Evolutionary conservation across 2,888 invertebrate genomes (phyloP), one percentile per base, ranked within the genome.

Genomic region (Aspidiotus rigidus): DNA sequence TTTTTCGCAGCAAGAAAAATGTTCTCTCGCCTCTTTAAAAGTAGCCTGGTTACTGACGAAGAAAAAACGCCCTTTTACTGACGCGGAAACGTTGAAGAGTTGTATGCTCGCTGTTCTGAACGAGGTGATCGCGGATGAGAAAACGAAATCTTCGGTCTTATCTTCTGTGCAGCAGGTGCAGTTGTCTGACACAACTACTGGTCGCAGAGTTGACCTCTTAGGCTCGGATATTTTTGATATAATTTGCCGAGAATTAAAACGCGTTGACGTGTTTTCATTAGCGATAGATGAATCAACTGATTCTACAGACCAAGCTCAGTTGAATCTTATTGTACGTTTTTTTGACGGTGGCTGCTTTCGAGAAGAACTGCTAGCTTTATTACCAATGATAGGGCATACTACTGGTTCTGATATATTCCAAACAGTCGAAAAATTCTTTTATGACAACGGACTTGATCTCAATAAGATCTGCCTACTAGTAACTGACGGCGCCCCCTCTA

Each of bases 381-480:
- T 44, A 44, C 49, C 49, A 44, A 44, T 44, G 49, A 11, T 11
- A 44, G 49, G 49, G 49, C 49, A 44, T 44, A 44, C 49, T 44
- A 44, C 49, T 8, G 49, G 49, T 44, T 44, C 9, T 44, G 49
- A 44, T 11, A 44, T 44, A 10, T 44, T 44, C 49, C 49, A 44
- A 44, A 44, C 49, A 10, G 11, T 44, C 49, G 49, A 44, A 11
- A 44, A 44, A 44, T 44, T 44, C 8, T 44, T 44, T 44, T 11
- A 44, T 44, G 49, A 44, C 49, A 44, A 44, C 49, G 49, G 49
- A 44, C 49, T 44, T 44, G 49, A 44, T 44, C 49, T 10, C 49
- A 8, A 44, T 8, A 44, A 44, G 49, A 44, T 44, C 49, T 44
- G 49, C 49, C 49, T 10, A 11, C 49, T 10, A 11, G 49, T 44